These are phyloP conservation scores for Drosophila planitibia DNA, from an alignment of 2,888 invertebrate genomes.

Conservation along the genomic window DNA sequence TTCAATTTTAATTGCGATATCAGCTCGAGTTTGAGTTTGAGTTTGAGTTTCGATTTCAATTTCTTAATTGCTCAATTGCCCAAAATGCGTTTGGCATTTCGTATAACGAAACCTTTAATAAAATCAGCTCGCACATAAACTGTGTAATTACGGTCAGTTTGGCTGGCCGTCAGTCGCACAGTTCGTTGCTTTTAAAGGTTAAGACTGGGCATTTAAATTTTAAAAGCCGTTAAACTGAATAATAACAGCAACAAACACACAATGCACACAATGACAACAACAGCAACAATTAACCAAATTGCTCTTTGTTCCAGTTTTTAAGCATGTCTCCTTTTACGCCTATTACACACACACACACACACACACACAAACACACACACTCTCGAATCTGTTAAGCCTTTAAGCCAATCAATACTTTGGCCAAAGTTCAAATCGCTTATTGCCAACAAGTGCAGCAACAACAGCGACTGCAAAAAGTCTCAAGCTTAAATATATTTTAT, in stretches of 20 bases:
- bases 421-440: conserved; percentile 67
- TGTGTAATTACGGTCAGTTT: conserved; percentile 49
- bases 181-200: conserved; percentile 71
- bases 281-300: conserved; percentile 57
- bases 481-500: not conserved
- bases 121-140: conserved; percentile 49
- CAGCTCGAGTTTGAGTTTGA: conserved; percentile 4
- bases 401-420: conserved; percentile 39
- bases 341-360: conserved; percentile 19
- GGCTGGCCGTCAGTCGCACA: conserved; percentile 41
- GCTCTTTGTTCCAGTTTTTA: conserved; percentile 73
- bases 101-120: conserved; percentile 56
- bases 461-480: conserved; percentile 1
- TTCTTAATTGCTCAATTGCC: conserved; percentile 40
- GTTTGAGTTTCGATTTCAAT: conserved; percentile 1
- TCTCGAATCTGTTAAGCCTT: conserved; percentile 11
- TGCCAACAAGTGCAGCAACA: conserved; percentile 6
- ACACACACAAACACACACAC: conserved; percentile 2
- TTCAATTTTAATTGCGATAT: conserved; percentile 23
- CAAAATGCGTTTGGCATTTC: conserved; percentile 33
- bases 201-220: conserved; percentile 72
- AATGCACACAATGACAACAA: conserved; percentile 49
- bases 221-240: conserved; percentile 60
- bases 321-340: conserved; percentile 39
- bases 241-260: conserved; percentile 47